Evolutionary conservation across 53 echinoderm and acorn worm species (phyloP), one percentile per base, ranked within the genome.

Genomic region (Temnopleurus reevesii): DNA sequence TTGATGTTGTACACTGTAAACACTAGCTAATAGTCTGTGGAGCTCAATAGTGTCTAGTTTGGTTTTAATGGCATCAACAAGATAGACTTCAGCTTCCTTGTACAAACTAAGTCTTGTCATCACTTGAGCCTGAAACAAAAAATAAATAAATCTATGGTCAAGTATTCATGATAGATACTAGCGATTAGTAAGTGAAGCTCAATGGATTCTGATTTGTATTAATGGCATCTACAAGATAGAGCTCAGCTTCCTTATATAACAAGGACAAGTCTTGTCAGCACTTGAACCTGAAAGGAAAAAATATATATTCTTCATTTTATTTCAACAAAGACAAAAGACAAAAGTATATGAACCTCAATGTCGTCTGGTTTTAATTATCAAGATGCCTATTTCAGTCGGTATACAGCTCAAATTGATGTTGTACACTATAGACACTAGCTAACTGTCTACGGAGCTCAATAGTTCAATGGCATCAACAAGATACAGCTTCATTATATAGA

Each of bases 351-450:
- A n/a, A n/a, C n/a, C n/a, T n/a, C n/a, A n/a, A n/a, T n/a, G n/a
- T n/a, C n/a, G n/a, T n/a, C n/a, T n/a, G n/a, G n/a, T n/a, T n/a
- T n/a, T n/a, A n/a, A n/a, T n/a, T n/a, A n/a, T n/a, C n/a, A n/a
- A n/a, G n/a, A n/a, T n/a, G n/a, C n/a, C n/a, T n/a, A n/a, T n/a
- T n/a, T n/a, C n/a, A n/a, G n/a, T n/a, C n/a, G n/a, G n/a, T n/a
- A n/a, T n/a, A n/a, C n/a, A n/a, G n/a, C n/a, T n/a, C 86, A 55
- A 92, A 89, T 46, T 81, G 92, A 3, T 89, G 53, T 30, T 91
- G 92, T 45, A 94, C 36, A 65, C 71, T 91, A 33, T 95, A 95
- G 43, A 97, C 83, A 76, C 95, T 92, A 38, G 97, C 86, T 8
- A 94, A 89, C 21, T 91, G 92, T 44, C 94, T 91, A 19, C 84